Evolutionary conservation across 2,113 vertebrate species (phyloP).

Genomic region (Callospermophilus lateralis): DNA sequence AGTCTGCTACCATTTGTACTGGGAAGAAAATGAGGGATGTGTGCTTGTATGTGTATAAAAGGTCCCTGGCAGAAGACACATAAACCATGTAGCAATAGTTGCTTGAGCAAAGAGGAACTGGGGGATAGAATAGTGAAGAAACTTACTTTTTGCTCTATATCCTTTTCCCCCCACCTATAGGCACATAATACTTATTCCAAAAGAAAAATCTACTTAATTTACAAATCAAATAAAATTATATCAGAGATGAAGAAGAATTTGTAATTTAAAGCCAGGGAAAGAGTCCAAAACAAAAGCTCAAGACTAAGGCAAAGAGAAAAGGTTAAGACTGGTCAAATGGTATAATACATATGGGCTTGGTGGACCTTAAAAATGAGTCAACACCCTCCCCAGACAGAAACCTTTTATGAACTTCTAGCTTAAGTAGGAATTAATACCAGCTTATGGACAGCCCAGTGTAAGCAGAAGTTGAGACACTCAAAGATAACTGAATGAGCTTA

Average conservation of each 20-base stretch:
- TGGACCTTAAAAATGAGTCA: constrained; percentile 37
- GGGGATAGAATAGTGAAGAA: background rate
- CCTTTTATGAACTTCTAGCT: constrained; percentile 44
- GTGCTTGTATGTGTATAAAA: background rate
- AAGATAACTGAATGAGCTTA: constrained; percentile 32
- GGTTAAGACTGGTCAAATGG: constrained; percentile 36
- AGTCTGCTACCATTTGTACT: background rate
- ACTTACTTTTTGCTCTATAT: background rate
- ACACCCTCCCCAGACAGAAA: constrained; percentile 35
- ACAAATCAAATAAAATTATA: background rate
- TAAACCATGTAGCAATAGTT: background rate
- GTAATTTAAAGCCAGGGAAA: constrained; percentile 67
- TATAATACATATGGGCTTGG: background rate
- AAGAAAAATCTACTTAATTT: constrained; percentile 52
- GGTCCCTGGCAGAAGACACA: constrained; percentile 4
- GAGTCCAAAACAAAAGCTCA: constrained; percentile 45
- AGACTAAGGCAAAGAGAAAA: constrained; percentile 36
- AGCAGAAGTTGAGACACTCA: background rate
- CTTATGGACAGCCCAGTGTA: background rate
- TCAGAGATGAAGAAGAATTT: background rate
- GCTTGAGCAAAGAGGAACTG: background rate
- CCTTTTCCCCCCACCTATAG: background rate
- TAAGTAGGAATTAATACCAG: constrained; percentile 36
- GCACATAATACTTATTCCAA: background rate
- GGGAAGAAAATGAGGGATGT: background rate